Conservation (phyloP, 2,888 invertebrate species). For the Phasia obesa region DNA sequence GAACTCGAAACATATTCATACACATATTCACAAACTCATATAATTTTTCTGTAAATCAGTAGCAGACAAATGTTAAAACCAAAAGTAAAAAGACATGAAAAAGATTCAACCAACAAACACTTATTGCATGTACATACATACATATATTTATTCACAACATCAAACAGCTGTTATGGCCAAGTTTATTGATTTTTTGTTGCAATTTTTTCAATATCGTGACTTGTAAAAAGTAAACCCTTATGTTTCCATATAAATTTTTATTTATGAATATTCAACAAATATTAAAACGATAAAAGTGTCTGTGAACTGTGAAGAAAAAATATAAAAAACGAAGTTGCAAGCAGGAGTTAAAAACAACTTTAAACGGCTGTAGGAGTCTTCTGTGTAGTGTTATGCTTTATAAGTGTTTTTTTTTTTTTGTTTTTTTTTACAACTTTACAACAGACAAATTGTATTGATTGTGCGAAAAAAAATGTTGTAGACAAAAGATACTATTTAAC, state of each 20-base stretch:
- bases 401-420: slow-evolving; percentile 43
- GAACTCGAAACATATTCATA: not conserved
- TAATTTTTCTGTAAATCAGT: not conserved
- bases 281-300: slow-evolving; percentile 79
- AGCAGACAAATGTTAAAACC: not conserved
- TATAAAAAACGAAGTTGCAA: slow-evolving; percentile 2
- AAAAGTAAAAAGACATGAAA: not conserved
- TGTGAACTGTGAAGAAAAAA: slow-evolving; percentile 65
- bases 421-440: slow-evolving; percentile 44
- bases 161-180: slow-evolving; percentile 65
- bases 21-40: not conserved
- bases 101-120: not conserved
- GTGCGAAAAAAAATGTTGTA: slow-evolving; percentile 24
- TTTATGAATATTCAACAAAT: slow-evolving; percentile 81
- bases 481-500: slow-evolving; percentile 1
- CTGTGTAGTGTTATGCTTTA: slow-evolving; percentile 38
- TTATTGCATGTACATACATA: not conserved
- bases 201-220: slow-evolving; percentile 44
- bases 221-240: slow-evolving; percentile 30
- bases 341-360: slow-evolving; percentile 35
- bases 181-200: slow-evolving; percentile 76
- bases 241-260: slow-evolving; percentile 60
- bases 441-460: slow-evolving; percentile 61
- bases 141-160: not conserved
- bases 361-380: slow-evolving; percentile 32